Percentiles rank a stretch among this genome's conserved stretches.
phyloP scores from a whole-genome alignment of 2,888 invertebrate species.

The Meiosimyza decipiens region DNA sequence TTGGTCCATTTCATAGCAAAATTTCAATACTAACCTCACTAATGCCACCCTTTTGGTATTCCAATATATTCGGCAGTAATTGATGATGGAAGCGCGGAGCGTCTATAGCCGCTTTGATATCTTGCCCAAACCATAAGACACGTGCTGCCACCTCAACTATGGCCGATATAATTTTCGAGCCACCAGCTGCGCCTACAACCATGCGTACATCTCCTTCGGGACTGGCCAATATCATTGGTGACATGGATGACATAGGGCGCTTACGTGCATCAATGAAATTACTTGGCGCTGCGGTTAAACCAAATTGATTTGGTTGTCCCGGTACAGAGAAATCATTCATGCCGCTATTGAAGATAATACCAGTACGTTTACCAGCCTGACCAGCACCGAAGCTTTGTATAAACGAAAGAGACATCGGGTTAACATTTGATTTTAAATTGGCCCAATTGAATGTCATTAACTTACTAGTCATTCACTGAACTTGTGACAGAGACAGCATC shows the following conservation, averaged over 20 bases:
- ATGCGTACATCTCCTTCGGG: constrained; percentile 72
- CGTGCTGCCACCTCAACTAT: constrained; percentile 74
- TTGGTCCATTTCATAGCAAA: constrained; percentile 39
- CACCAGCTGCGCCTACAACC: constrained; percentile 87
- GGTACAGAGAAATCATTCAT: constrained; percentile 96
- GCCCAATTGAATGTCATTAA: constrained; percentile 35
- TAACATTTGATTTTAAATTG: neutral
- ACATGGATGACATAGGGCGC: constrained; percentile 91
- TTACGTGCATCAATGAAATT: constrained; percentile 86
- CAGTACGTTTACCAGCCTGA: constrained; percentile 81
- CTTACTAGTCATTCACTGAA: constrained; percentile 82
- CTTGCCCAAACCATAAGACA: constrained; percentile 74
- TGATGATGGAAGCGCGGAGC: constrained; percentile 87
- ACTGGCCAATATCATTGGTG: constrained; percentile 82
- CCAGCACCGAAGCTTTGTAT: constrained; percentile 82
- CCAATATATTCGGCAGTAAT: constrained; percentile 78
- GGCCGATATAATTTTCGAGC: constrained; percentile 86
- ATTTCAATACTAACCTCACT: constrained; percentile 49
- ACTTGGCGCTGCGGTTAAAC: constrained; percentile 80
- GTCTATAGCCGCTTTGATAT: constrained; percentile 77
- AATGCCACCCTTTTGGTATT: constrained; percentile 73
- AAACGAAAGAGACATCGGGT: constrained; percentile 9
- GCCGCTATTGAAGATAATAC: constrained; percentile 91
- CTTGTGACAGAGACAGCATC: constrained; percentile 94
- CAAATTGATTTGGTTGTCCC: constrained; percentile 76